Evolutionary conservation across 2,888 invertebrate species (phyloP), one percentile per base, ranked within the genome.

Genomic region (Timandra comae): DNA sequence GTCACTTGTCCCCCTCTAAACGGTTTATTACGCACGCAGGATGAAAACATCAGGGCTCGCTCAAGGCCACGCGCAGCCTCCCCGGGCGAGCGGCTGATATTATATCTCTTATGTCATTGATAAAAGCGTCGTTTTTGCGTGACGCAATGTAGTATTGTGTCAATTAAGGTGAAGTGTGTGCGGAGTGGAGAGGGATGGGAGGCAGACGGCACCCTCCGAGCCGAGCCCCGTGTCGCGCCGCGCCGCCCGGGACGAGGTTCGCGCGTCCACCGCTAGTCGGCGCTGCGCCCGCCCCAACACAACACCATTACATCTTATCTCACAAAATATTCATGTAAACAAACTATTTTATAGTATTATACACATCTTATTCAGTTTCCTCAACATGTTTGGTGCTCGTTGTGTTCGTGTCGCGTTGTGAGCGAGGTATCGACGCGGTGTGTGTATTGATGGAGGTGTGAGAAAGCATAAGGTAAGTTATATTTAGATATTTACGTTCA

Each of bases 11-110:
- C 77, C 70, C 72, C 63, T 64, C 72, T 82, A 80, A 82, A 79
- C 75, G 78, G 67, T 82, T 82, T 84, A 84, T 79, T 82, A 81
- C 80, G 73, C 80, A 62, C 75, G 61, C 72, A 75, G 71, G 80
- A 84, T 82, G 79, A 80, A 82, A 82, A 80, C 80, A 82, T 84
- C 77, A 77, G 73, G 31, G 71, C 64, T 51, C 62, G 58, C 76
- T 78, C 84, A 81, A 85, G 84, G 84, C 74, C 78, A 74, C 69
- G 63, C 65, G 65, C 62, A 63, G 63, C 61, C 55, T 59, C 45
- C 21, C 5, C 7, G 7, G 3, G 43, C 46, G 13, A 20, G 22
- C 47, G 55, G 57, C 53, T 56, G 64, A 65, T 69, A 71, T 67
- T 69, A 72, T 74, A 63, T 59, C 54, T 72, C 65, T 68, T 81